Conservation (phyloP, 2,888 invertebrate genomes). For the Phortica magna region DNA sequence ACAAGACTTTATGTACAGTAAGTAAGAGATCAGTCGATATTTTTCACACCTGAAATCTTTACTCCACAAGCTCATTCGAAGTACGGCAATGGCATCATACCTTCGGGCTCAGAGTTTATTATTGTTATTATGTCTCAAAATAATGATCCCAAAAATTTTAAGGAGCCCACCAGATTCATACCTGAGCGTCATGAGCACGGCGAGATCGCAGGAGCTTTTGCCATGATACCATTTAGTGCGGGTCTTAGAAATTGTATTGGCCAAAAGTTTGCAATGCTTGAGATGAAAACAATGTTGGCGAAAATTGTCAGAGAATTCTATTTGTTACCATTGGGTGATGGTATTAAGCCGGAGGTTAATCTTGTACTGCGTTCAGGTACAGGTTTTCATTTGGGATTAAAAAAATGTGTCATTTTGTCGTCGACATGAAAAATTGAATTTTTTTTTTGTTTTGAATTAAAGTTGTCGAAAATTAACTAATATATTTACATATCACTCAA, state of each 20-base stretch:
- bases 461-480: no score
- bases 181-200: constrained; percentile 63
- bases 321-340: constrained; percentile 63
- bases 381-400: constrained; percentile 67
- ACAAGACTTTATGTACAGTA: constrained; percentile 80
- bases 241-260: constrained; percentile 79
- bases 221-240: constrained; percentile 71
- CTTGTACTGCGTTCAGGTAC: constrained; percentile 65
- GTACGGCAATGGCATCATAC: constrained; percentile 60
- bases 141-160: constrained; percentile 48
- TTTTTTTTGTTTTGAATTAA: no score
- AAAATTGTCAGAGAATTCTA: constrained; percentile 64
- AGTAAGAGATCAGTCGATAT: constrained; percentile 50
- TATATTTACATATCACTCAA: no score
- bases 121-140: constrained; percentile 58
- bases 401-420: no score
- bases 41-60: not conserved
- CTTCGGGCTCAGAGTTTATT: constrained; percentile 61
- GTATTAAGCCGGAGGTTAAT: constrained; percentile 57
- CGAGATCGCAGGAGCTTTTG: constrained; percentile 53
- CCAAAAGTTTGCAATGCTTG: constrained; percentile 70
- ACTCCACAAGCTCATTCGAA: constrained; percentile 34
- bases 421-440: no score
- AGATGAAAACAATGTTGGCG: constrained; percentile 66
- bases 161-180: constrained; percentile 59